Evolutionary conservation across 2,113 vertebrate species (phyloP).

Genomic region (Chaetorhynchus papuensis): DNA sequence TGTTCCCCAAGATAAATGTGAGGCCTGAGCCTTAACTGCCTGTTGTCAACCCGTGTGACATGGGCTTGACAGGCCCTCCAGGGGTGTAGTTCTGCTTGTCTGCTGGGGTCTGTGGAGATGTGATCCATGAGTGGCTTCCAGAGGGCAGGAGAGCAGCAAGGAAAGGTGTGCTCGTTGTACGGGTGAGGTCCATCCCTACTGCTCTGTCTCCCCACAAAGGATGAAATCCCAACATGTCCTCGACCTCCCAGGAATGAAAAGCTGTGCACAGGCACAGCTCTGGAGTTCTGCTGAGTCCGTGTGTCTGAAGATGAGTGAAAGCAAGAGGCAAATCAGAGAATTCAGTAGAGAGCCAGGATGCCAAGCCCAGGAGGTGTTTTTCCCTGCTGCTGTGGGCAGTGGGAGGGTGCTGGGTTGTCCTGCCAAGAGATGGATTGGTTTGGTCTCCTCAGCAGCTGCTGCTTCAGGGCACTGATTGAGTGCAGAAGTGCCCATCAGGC

Average conservation of each 20-base stretch:
- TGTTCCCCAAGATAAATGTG: accelerated
- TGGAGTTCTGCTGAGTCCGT: neutral
- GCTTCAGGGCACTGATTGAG: neutral
- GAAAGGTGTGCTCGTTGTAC: neutral
- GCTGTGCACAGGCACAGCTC: neutral
- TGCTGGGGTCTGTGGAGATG: neutral
- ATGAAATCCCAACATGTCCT: neutral
- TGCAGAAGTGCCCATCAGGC: neutral
- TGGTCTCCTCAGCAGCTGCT: neutral
- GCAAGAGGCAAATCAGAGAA: neutral
- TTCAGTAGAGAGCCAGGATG: neutral
- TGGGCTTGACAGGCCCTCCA: neutral
- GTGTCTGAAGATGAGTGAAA: neutral
- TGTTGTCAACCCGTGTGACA: neutral
- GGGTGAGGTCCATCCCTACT: neutral
- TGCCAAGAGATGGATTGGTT: neutral
- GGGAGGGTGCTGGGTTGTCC: neutral
- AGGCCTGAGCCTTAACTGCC: neutral
- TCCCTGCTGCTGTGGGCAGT: neutral
- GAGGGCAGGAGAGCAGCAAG: neutral
- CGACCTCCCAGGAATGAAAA: neutral
- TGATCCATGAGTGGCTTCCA: neutral
- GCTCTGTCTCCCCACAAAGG: neutral
- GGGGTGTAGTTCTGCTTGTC: neutral
- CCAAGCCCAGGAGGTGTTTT: neutral